phyloP scores from a whole-genome alignment of 2,888 invertebrate genomes.

The Cryptus armator region DNA sequence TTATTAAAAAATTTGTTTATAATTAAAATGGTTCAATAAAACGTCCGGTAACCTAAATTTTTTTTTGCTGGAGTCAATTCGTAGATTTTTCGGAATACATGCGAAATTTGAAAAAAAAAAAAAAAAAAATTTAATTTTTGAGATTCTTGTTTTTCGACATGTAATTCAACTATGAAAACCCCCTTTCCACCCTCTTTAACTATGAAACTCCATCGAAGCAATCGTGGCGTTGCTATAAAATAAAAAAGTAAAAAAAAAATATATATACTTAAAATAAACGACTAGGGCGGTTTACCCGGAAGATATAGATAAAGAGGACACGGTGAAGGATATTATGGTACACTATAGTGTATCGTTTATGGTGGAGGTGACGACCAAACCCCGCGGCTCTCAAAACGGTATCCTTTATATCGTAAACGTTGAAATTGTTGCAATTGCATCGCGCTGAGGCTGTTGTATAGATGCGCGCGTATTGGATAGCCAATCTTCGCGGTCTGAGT shows the following conservation, averaged over 20 bases:
- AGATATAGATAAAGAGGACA: background rate
- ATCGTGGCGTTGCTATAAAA: background rate
- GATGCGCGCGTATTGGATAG: conserved; percentile 4
- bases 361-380: conserved; percentile 33
- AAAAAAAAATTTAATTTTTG: no score
- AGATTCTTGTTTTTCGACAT: no score
- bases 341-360: conserved; percentile 43
- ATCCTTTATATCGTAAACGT: conserved; percentile 40
- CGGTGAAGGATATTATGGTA: conserved; percentile 18
- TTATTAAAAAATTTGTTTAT: no score
- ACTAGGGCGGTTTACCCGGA: background rate
- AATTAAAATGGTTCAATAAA: no score
- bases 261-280: background rate
- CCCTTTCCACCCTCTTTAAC: no score
- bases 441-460: background rate
- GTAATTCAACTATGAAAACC: no score
- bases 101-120: no score
- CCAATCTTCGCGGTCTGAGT: conserved; percentile 37
- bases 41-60: no score
- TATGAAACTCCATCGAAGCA: background rate
- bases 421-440: conserved; percentile 49
- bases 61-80: no score
- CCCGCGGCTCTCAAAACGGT: background rate
- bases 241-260: background rate
- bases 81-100: no score